Evolutionary conservation across 2,888 invertebrate species (phyloP).

Genomic region (Cheilosia soror): DNA sequence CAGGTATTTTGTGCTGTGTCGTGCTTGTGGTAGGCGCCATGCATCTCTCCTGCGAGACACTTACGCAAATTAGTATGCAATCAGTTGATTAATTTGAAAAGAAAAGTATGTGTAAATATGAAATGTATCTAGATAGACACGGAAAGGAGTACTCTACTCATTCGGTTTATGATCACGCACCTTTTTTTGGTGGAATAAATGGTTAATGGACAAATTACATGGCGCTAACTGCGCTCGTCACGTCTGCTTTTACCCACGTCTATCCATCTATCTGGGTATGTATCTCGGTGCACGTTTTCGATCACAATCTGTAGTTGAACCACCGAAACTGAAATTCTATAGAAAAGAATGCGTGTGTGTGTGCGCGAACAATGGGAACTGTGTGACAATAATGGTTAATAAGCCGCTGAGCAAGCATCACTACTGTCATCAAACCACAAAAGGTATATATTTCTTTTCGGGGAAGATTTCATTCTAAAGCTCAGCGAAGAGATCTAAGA

Average conservation of each 20-base stretch:
- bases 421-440: slow-evolving; percentile 47
- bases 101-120: slow-evolving; percentile 41
- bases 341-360: slow-evolving; percentile 16
- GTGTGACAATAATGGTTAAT: slow-evolving; percentile 74
- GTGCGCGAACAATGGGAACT: slow-evolving; percentile 48
- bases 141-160: slow-evolving; percentile 30
- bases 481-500: slow-evolving; percentile 34
- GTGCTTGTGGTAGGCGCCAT: slow-evolving; percentile 59
- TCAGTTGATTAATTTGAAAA: slow-evolving; percentile 68
- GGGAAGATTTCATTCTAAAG: slow-evolving; percentile 29
- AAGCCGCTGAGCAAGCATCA: slow-evolving; percentile 72
- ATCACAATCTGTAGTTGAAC: slow-evolving; percentile 48
- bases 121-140: slow-evolving; percentile 48
- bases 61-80: slow-evolving; percentile 75
- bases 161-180: slow-evolving; percentile 73
- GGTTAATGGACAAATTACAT: slow-evolving; percentile 69
- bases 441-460: slow-evolving; percentile 24
- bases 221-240: slow-evolving; percentile 73
- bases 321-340: slow-evolving; percentile 35
- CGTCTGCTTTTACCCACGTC: slow-evolving; percentile 61
- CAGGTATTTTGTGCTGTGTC: slow-evolving; percentile 37
- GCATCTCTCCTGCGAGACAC: slow-evolving; percentile 64
- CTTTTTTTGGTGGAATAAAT: slow-evolving; percentile 44
- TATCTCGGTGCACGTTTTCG: slow-evolving; percentile 44
- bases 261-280: slow-evolving; percentile 13